Conservation (phyloP, 2,888 invertebrate genomes). For the Limnephilus rhombicus region DNA sequence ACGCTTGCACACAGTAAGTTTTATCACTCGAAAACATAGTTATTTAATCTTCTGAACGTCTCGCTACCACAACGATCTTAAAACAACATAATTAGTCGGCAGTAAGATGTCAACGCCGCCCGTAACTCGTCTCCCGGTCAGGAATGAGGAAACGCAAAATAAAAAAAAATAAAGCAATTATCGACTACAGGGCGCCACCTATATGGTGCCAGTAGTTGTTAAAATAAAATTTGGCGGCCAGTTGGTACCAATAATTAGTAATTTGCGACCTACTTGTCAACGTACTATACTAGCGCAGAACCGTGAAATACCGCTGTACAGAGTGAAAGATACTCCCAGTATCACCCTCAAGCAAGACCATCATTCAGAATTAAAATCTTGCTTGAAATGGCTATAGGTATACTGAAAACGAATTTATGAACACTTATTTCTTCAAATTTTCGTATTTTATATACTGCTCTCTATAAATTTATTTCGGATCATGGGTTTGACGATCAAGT, state of each 20-base stretch:
- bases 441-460: too few relatives aligned
- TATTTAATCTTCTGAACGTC: not conserved
- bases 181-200: not conserved
- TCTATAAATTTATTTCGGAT: too few relatives aligned
- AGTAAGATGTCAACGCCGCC: not conserved
- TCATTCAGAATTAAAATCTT: too few relatives aligned
- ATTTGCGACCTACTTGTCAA: not conserved
- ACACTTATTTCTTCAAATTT: too few relatives aligned
- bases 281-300: too few relatives aligned
- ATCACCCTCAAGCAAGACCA: too few relatives aligned
- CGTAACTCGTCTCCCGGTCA: not conserved
- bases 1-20: not conserved
- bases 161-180: not conserved
- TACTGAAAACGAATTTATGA: too few relatives aligned
- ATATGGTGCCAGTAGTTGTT: not conserved
- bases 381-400: too few relatives aligned
- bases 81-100: not conserved
- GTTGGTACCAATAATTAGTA: not conserved
- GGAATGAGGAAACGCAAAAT: not conserved
- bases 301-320: too few relatives aligned
- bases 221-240: not conserved
- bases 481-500: too few relatives aligned
- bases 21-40: not conserved
- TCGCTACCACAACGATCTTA: not conserved
- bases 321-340: too few relatives aligned